Evolutionary conservation across 2,113 vertebrate genomes (phyloP).

Genomic region (Turnix velox): DNA sequence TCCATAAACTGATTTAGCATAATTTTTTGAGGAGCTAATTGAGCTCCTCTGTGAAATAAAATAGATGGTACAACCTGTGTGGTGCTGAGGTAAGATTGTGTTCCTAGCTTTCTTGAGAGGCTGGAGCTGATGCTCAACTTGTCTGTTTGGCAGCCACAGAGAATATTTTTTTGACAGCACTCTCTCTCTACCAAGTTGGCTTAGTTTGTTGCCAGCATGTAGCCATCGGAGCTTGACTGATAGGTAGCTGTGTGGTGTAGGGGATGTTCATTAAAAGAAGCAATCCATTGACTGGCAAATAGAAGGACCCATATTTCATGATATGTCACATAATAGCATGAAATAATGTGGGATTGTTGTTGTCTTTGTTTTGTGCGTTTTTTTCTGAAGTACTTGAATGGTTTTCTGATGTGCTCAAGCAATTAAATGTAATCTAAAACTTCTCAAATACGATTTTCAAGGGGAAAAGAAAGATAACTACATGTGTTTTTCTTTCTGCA

Average conservation of each 20-base stretch:
- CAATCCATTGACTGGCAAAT: neutral
- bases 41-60: neutral
- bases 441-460: neutral
- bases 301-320: neutral
- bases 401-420: neutral
- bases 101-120: neutral
- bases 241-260: neutral
- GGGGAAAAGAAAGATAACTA: constrained; percentile 6
- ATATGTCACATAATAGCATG: neutral
- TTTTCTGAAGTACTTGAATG: neutral
- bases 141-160: neutral
- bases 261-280: neutral
- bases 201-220: neutral
- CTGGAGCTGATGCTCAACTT: neutral
- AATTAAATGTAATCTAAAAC: neutral
- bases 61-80: neutral
- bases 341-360: neutral
- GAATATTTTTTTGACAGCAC: neutral
- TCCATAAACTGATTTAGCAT: neutral
- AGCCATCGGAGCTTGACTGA: neutral
- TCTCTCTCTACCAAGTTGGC: constrained; percentile 20
- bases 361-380: constrained; percentile 10
- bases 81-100: neutral
- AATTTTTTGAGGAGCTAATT: neutral
- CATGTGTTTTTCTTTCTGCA: constrained; percentile 74